phyloP scores from a whole-genome alignment of 2,888 invertebrate genomes.

The Salticus scenicus region DNA sequence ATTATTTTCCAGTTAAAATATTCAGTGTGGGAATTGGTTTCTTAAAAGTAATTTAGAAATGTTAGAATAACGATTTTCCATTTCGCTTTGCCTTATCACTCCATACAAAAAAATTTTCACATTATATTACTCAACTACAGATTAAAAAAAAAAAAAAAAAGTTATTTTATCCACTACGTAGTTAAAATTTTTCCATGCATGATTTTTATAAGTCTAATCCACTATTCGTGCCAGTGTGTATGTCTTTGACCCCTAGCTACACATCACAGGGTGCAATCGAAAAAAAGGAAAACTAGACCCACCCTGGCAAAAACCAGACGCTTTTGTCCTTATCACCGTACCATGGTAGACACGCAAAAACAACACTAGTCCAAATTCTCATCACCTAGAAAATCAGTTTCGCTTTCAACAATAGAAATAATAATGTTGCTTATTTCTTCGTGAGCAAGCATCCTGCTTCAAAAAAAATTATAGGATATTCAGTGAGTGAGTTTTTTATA shows the following conservation, averaged over 20 bases:
- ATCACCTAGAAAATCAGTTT: conserved; percentile 2
- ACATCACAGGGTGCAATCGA: conserved; percentile 33
- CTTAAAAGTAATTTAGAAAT: too few species aligned
- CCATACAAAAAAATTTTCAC: too few species aligned
- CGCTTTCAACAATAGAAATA: conserved; percentile 41
- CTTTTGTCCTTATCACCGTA: conserved; percentile 43
- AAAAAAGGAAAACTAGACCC: conserved; percentile 20
- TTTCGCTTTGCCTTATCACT: too few species aligned
- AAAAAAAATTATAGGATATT: conserved; percentile 26
- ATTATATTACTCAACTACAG: too few species aligned
- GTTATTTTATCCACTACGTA: too few species aligned
- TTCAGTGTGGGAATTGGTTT: too few species aligned
- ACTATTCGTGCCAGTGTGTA: neutral
- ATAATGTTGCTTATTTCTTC: conserved; percentile 24
- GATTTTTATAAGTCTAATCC: too few species aligned
- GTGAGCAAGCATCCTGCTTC: conserved; percentile 53
- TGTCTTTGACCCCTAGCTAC: conserved; percentile 21
- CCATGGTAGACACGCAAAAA: conserved; percentile 54
- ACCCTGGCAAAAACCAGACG: conserved; percentile 39
- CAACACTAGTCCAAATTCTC: conserved; percentile 25
- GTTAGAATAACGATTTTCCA: too few species aligned
- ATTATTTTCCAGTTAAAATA: too few species aligned
- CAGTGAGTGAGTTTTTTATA: conserved; percentile 20
- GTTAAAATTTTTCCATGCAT: too few species aligned
- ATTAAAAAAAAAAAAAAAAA: too few species aligned